Evolutionary conservation across 1,140 invertebrate genomes (phyloP).

Genomic region (Hyles euphorbiae): DNA sequence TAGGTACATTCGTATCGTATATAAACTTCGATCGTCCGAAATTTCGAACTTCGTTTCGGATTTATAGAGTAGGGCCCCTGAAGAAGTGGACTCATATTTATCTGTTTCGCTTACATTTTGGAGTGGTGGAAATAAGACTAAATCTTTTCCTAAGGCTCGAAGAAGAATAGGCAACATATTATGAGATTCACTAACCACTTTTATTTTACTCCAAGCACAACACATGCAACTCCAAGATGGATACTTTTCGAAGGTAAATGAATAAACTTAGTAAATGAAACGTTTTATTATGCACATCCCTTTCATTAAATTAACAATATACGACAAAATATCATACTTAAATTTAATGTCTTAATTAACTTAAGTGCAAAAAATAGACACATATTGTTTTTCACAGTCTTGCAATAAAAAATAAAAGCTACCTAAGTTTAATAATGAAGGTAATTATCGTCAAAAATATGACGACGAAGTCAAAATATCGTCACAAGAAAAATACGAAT

Average conservation of each 20-base stretch:
- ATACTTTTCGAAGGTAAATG: neutral
- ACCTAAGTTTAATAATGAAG: constrained; percentile 7
- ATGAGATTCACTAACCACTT: no score
- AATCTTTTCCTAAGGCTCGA: no score
- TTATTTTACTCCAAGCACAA: no score
- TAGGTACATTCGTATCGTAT: no score
- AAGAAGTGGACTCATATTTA: no score
- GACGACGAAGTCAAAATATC: neutral
- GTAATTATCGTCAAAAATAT: constrained; percentile 1
- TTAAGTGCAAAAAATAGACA: constrained; percentile 18
- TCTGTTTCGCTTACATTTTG: no score
- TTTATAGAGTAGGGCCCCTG: no score
- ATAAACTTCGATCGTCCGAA: no score
- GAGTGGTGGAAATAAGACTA: no score
- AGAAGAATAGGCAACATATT: no score
- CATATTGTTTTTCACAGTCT: constrained; percentile 31
- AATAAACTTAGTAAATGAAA: constrained; percentile 1
- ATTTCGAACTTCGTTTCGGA: no score
- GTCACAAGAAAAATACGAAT: neutral
- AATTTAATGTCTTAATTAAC: constrained; percentile 10
- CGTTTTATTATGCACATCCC: constrained; percentile 5
- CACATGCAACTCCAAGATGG: no score
- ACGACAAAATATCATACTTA: constrained; percentile 8
- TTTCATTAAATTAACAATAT: constrained; percentile 11
- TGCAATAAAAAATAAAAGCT: constrained; percentile 29